phyloP scores from a whole-genome alignment of 2,113 vertebrate genomes.

The Ellobius talpinus region DNA sequence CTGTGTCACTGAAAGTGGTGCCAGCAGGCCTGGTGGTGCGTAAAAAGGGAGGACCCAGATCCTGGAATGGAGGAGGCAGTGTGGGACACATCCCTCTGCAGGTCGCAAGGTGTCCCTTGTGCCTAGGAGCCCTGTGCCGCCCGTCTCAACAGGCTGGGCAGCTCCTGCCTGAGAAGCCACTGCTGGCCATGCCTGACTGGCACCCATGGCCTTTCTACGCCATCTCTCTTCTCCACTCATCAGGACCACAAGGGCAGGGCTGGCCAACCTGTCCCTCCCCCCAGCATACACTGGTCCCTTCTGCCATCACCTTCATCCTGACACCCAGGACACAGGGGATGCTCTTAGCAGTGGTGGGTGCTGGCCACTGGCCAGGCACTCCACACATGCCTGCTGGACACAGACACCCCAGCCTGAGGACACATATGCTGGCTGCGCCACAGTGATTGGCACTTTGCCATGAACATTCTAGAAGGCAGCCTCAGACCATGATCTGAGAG shows the following conservation, averaged over 20 bases:
- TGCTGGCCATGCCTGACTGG: too few relatives aligned
- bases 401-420: background rate
- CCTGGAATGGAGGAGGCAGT: background rate
- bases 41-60: background rate
- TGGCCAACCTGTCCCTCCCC: too few relatives aligned
- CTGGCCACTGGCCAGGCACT: background rate
- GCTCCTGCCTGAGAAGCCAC: background rate
- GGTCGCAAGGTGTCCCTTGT: background rate
- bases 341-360: background rate
- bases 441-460: rapidly evolving
- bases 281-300: background rate
- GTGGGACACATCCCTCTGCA: background rate
- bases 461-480: background rate
- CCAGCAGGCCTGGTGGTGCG: background rate
- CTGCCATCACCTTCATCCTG: background rate
- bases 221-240: too few relatives aligned
- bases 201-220: background rate
- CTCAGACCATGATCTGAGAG: background rate
- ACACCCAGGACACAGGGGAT: background rate
- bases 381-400: background rate
- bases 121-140: background rate
- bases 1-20: background rate
- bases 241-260: background rate
- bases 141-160: background rate
- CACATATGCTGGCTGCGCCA: background rate